Evolutionary conservation across 2,888 invertebrate species (phyloP), one percentile per base, ranked within the genome.

Genomic region (Horisme vitalbata): DNA sequence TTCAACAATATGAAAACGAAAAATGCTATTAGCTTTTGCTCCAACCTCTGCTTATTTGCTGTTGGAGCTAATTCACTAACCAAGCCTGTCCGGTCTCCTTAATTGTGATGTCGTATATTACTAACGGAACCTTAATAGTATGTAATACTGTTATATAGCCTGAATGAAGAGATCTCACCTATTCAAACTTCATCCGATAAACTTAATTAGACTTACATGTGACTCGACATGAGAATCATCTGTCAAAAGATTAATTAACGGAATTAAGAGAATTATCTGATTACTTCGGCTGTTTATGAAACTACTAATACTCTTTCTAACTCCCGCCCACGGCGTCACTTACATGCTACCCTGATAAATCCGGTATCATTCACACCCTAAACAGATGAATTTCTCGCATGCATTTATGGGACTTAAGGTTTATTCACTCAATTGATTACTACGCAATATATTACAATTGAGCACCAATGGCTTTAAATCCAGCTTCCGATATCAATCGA

Each of bases 181-280:
- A 86, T 86, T 83, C 72, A 84, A 79, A 75, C 57, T 71, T 59
- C 75, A 79, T 78, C 79, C 57, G 80, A 83, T 82, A 70, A 64
- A 74, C 57, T 71, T 83, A 82, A 84, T 83, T 79, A 78, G 66
- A 71, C 56, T 61, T 65, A 63, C 61, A 68, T 66, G 67, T 62
- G 61, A 59, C 52, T 51, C 55, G 62, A 61, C 61, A 56, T 64
- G 64, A 60, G 66, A 70, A 66, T 57, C 45, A 51, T 44, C 54
- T 54, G 64, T 62, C 61, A 61, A 57, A 61, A 63, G 66, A 65
- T 64, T 65, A 65, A 68, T 71, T 64, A 64, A 62, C 43, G 34
- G 50, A 46, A 39, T 48, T 34, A 39, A 47, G 39, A 38, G 36
- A 46, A 10, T 37, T 9, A 23, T 32, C 41, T 41, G 45, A 37